These are phyloP conservation scores for Lacanobia oleracea DNA, from an alignment of 2,888 invertebrate genomes.

Conservation along the genomic window DNA sequence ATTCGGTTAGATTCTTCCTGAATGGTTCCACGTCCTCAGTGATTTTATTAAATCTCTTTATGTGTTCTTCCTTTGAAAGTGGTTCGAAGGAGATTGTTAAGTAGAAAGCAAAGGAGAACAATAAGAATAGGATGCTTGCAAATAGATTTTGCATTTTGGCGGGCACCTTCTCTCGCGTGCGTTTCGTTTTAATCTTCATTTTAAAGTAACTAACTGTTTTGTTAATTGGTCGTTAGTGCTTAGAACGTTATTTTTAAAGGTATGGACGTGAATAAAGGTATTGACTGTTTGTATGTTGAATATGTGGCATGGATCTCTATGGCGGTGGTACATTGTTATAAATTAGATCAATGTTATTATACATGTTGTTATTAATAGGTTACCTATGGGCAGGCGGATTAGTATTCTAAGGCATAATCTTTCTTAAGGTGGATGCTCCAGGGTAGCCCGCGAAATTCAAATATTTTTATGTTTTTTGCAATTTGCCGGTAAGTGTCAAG, in stretches of 20 bases:
- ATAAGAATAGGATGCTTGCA: slow-evolving; percentile 67
- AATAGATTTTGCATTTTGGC: slow-evolving; percentile 71
- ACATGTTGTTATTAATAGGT: no score
- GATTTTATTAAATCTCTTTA: slow-evolving; percentile 77
- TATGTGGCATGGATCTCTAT: background rate
- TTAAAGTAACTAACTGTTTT: slow-evolving; percentile 62
- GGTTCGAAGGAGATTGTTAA: slow-evolving; percentile 79
- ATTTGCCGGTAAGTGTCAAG: no score
- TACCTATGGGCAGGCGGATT: no score
- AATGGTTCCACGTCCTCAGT: slow-evolving; percentile 83
- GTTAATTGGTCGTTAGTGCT: slow-evolving; percentile 78
- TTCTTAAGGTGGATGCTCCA: no score
- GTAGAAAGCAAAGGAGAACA: slow-evolving; percentile 71
- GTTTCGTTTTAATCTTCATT: slow-evolving; percentile 70
- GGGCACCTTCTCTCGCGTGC: slow-evolving; percentile 57
- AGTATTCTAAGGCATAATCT: no score
- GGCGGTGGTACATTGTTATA: background rate
- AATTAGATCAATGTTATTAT: no score
- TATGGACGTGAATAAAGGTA: background rate
- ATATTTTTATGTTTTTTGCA: no score
- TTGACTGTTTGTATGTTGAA: slow-evolving; percentile 31
- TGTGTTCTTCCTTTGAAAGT: slow-evolving; percentile 82
- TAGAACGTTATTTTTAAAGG: slow-evolving; percentile 26
- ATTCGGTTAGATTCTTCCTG: slow-evolving; percentile 83
- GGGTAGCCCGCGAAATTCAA: no score